These are phyloP conservation scores for Drepana falcataria DNA, from an alignment of 2,888 invertebrate species.

Conservation along the genomic window DNA sequence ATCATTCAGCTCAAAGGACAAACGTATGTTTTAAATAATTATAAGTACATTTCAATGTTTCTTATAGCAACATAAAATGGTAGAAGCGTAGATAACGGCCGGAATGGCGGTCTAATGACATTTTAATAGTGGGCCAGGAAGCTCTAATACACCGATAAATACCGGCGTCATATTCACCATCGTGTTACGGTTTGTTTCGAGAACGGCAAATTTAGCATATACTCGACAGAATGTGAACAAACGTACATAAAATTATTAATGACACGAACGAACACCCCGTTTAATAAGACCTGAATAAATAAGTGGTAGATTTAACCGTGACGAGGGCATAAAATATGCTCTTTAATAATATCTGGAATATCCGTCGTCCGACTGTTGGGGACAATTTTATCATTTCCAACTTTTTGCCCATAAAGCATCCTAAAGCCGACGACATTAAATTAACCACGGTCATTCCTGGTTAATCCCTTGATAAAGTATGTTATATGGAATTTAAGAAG, in stretches of 20 bases:
- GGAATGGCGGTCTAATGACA: slow-evolving; percentile 46
- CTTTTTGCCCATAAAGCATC: slow-evolving; percentile 32
- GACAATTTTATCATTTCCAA: slow-evolving; percentile 32
- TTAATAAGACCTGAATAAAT: slow-evolving; percentile 20
- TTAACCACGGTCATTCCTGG: slow-evolving; percentile 27
- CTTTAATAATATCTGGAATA: slow-evolving; percentile 28
- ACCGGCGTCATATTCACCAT: slow-evolving; percentile 1
- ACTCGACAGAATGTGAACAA: not conserved
- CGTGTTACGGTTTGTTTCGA: not conserved
- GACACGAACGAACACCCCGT: slow-evolving; percentile 8
- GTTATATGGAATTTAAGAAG: slow-evolving; percentile 18
- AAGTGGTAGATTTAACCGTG: slow-evolving; percentile 22
- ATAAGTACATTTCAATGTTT: slow-evolving; percentile 16
- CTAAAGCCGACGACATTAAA: slow-evolving; percentile 30
- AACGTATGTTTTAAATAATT: not conserved
- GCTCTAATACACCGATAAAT: slow-evolving; percentile 25
- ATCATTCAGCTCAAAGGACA: too few relatives aligned
- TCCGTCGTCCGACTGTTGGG: slow-evolving; percentile 11
- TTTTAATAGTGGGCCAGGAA: slow-evolving; percentile 49
- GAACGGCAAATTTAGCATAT: not conserved
- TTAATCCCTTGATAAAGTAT: slow-evolving; percentile 23
- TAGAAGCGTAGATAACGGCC: slow-evolving; percentile 33
- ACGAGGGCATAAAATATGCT: slow-evolving; percentile 24
- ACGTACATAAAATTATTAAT: not conserved
- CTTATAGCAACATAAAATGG: slow-evolving; percentile 25